Evolutionary conservation across 2,113 vertebrate species (phyloP).

Genomic region (Entelurus aequoreus): DNA sequence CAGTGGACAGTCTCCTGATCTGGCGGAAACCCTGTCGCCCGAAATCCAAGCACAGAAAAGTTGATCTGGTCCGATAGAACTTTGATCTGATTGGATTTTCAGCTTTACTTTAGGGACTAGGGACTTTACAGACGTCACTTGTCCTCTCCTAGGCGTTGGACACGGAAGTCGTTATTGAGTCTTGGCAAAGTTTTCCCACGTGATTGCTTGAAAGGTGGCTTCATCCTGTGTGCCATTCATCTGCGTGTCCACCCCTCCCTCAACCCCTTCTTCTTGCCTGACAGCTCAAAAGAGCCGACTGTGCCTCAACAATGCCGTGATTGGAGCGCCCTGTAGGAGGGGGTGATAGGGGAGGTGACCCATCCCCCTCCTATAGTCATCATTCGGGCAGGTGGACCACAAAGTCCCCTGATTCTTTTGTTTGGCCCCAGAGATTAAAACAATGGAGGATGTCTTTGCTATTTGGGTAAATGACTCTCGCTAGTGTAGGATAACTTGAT

Average conservation of each 20-base stretch:
- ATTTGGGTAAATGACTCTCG: slow-evolving; percentile 6
- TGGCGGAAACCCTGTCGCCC: slow-evolving; percentile 26
- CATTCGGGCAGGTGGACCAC: slow-evolving; percentile 99
- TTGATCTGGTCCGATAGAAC: not conserved
- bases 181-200: slow-evolving; percentile 91
- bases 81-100: not conserved
- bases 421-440: slow-evolving; percentile 70
- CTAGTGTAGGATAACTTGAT: not conserved
- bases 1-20: slow-evolving; percentile 47
- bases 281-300: slow-evolving; percentile 99
- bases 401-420: slow-evolving; percentile 99
- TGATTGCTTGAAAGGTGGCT: slow-evolving; percentile 91
- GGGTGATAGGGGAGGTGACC: slow-evolving; percentile 29
- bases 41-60: not conserved
- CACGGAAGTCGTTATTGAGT: slow-evolving; percentile 91
- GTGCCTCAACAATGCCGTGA: slow-evolving; percentile 97
- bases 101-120: not conserved
- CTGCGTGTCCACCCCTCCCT: slow-evolving; percentile 67
- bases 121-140: not conserved
- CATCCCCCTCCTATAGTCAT: slow-evolving; percentile 81
- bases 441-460: slow-evolving; percentile 73
- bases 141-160: slow-evolving; percentile 57
- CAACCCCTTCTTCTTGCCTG: slow-evolving; percentile 81
- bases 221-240: slow-evolving; percentile 94
- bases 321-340: slow-evolving; percentile 86